Percentiles rank a stretch among this genome's conserved stretches.
phyloP scores from a whole-genome alignment of 1,140 invertebrate species.

The Solen grandis region DNA sequence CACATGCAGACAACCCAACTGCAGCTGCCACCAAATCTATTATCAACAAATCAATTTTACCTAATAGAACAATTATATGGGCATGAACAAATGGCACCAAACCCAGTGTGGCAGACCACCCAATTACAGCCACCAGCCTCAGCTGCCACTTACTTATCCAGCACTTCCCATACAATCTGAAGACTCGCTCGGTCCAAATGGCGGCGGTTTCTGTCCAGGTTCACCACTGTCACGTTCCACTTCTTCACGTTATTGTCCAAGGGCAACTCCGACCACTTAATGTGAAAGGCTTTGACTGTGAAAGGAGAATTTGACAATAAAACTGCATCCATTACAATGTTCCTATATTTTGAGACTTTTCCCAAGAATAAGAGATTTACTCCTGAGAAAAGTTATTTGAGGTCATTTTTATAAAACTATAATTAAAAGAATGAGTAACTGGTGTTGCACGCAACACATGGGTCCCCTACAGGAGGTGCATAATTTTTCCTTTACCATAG shows the following conservation, averaged over 20 bases:
- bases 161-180: conserved; percentile 97
- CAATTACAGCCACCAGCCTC: neutral
- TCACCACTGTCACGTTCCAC: conserved; percentile 97
- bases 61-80: neutral
- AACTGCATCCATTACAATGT: neutral
- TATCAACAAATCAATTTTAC: neutral
- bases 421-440: too few species aligned
- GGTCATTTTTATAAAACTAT: too few species aligned
- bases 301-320: conserved; percentile 70
- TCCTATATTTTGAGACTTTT: neutral
- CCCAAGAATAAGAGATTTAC: neutral
- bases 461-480: too few species aligned
- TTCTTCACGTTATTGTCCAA: conserved; percentile 96
- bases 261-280: conserved; percentile 98
- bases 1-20: neutral
- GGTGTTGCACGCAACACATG: too few species aligned
- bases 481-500: too few species aligned
- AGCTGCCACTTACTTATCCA: conserved; percentile 89
- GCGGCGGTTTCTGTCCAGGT: conserved; percentile 94
- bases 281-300: conserved; percentile 97
- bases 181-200: conserved; percentile 98
- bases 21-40: neutral
- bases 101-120: neutral
- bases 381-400: neutral
- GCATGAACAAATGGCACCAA: neutral